These are phyloP conservation scores for Onychomys leucogaster DNA, from an alignment of 2,797 vertebrate species.

Conservation along the genomic window DNA sequence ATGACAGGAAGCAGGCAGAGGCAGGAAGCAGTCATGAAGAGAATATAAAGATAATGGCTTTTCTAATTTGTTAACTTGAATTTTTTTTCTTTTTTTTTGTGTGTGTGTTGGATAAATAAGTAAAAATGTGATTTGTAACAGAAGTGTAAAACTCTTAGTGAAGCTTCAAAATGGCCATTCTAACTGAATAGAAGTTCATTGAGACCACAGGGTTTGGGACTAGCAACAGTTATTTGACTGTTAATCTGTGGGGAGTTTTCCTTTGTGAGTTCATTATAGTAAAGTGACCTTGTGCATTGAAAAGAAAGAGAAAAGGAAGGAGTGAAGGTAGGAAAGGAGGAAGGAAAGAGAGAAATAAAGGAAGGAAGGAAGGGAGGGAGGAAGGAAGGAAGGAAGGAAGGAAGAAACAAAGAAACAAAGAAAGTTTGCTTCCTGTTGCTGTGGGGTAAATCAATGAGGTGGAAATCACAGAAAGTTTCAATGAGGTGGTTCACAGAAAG, in stretches of 20 bases:
- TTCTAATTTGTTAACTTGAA: neutral
- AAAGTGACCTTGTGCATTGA: neutral
- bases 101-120: neutral
- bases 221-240: neutral
- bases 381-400: accelerated
- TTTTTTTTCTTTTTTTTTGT: neutral
- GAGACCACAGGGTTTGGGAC: neutral
- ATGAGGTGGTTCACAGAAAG: too few species aligned
- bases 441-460: neutral
- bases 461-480: neutral
- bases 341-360: neutral
- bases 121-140: neutral
- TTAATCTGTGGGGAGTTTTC: neutral
- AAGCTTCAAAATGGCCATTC: neutral
- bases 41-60: neutral
- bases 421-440: neutral
- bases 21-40: neutral
- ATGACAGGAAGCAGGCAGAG: neutral
- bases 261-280: neutral
- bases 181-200: neutral
- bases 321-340: neutral
- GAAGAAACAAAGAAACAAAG: accelerated
- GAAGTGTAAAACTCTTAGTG: neutral
- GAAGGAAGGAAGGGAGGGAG: too few species aligned
- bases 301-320: neutral